phyloP scores from a whole-genome alignment of 1,140 invertebrate genomes.

The Lucilia sericata region DNA sequence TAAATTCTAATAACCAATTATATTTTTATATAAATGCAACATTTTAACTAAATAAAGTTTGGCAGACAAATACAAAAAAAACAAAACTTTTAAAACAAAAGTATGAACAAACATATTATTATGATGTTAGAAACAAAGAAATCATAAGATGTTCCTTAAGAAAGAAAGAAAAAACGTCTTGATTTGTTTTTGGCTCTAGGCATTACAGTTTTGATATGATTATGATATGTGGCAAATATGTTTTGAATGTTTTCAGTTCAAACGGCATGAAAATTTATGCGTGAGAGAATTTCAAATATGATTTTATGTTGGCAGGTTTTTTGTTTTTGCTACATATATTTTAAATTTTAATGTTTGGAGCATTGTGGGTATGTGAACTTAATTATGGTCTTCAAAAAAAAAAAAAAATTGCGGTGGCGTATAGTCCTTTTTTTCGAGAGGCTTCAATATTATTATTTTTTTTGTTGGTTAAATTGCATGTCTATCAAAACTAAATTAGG shows the following conservation, averaged over 20 bases:
- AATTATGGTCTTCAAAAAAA: not conserved
- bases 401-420: not conserved
- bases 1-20: not conserved
- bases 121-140: slow-evolving; percentile 22
- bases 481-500: not conserved
- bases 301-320: slow-evolving; percentile 2
- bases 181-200: not conserved
- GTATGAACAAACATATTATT: not conserved
- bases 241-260: not conserved
- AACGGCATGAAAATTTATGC: slow-evolving; percentile 20
- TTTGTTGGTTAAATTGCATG: not conserved
- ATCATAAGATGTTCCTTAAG: not conserved
- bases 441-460: not conserved
- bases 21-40: slow-evolving; percentile 19
- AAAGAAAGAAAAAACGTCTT: slow-evolving; percentile 9
- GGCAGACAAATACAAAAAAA: not conserved
- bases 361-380: not conserved
- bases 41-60: slow-evolving; percentile 12
- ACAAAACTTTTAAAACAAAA: not conserved
- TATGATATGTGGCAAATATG: not conserved
- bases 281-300: slow-evolving; percentile 41
- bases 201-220: slow-evolving; percentile 23
- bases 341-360: not conserved
- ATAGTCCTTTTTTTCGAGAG: not conserved
- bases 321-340: not conserved